Evolutionary conservation across 2,797 vertebrate genomes (phyloP), one percentile per base, ranked within the genome.

Genomic region (Gymnocypris eckloni): DNA sequence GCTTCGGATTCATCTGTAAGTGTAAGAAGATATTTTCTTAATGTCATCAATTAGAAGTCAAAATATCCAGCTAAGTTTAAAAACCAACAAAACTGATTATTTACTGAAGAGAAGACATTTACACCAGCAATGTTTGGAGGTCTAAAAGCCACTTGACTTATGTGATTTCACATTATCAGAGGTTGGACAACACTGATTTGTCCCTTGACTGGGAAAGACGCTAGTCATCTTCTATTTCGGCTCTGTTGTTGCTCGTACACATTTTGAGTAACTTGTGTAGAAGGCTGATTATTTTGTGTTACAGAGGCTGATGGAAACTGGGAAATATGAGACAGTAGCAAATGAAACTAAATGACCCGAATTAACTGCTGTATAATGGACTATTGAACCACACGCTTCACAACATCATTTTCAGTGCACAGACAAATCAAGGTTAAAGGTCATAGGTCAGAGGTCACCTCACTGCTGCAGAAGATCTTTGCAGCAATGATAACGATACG

Each of bases 391-490:
- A 13, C 52, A 28, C 33, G 2, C n/a, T 48, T 20, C 70, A 61
- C 50, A 61, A 28, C 52, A 61, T 73, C 16, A 72, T 45, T 45
- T 71, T 4, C 22, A 2, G n/a, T 33, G 52, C 50, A 61, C 9
- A 33, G 37, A 73, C 18, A 5, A 59, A 73, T 83, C n/a, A 73
- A 2, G 10, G 52, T 82, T n/a, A 61, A 15, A 13, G 81, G 50
- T 72, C n/a, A 59, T n/a, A 16, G 64, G 66, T 82, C 80, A 52
- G 66, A 39, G 79, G 79, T 81, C 79, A 54, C 13, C 39, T 45
- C 52, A 77, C 50, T 43, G 52, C 54, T 15, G 6, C 7, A 41
- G 59, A 1, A 15, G 41, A 22, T 48, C 10, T 61, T 11, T 25
- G 28, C 43, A 20, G 41, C 25, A 45, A 28, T 28, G 56, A 45